Conservation (phyloP, 2,888 invertebrate genomes). For the Cremastinae sp. region DNA sequence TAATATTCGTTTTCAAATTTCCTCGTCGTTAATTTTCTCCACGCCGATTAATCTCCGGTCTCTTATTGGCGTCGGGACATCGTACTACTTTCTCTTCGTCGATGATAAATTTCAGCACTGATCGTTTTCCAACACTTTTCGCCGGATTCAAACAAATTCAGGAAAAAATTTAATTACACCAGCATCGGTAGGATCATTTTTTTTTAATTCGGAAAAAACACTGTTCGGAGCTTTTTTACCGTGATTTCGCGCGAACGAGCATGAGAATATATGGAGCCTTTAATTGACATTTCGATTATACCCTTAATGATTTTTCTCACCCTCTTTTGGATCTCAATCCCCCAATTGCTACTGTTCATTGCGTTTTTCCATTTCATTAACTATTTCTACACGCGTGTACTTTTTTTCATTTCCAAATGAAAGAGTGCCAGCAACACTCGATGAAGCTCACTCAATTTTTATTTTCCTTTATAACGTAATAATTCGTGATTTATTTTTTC, state of each 20-base stretch:
- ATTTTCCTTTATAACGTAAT: constrained; percentile 2
- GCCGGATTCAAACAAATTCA: neutral
- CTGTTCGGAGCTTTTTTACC: constrained; percentile 37
- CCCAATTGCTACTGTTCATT: constrained; percentile 31
- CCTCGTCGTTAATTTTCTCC: constrained; percentile 67
- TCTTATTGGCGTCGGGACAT: neutral
- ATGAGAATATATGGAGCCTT: constrained; percentile 42
- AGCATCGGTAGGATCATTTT: constrained; percentile 62
- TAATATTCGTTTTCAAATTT: constrained; percentile 71
- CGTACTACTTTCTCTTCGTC: neutral
- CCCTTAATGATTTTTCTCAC: constrained; percentile 24
- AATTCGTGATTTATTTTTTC: constrained; percentile 60
- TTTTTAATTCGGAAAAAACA: constrained; percentile 35
- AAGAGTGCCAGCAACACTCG: constrained; percentile 12
- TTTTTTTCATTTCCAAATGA: neutral
- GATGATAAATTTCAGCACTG: neutral
- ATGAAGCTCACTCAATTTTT: neutral
- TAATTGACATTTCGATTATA: constrained; percentile 54
- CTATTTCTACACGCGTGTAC: neutral
- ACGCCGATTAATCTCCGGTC: neutral
- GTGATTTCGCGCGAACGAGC: constrained; percentile 26
- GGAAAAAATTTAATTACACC: too few relatives aligned
- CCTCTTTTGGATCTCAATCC: constrained; percentile 2
- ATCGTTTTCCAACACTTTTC: constrained; percentile 12
- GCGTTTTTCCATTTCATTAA: constrained; percentile 28